Evolutionary conservation across 2,888 invertebrate genomes (phyloP).

Genomic region (Hypomecis atomaria): DNA sequence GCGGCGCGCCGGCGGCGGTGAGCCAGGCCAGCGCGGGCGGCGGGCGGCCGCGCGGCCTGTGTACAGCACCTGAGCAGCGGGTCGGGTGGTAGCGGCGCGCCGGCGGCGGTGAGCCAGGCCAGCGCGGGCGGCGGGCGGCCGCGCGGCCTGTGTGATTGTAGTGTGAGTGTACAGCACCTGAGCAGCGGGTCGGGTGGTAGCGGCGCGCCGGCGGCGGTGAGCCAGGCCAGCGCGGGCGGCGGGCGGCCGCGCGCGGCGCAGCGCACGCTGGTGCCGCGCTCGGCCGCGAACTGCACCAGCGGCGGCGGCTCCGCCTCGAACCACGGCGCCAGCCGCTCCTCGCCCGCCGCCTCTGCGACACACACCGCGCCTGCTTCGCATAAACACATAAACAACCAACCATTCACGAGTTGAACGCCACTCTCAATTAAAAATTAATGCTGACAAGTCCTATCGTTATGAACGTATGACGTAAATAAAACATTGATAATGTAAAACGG

Average conservation of each 20-base stretch:
- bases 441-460: too few relatives aligned
- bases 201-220: slow-evolving; percentile 22
- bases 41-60: too few relatives aligned
- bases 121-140: slow-evolving; percentile 48
- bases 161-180: too few relatives aligned
- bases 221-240: slow-evolving; percentile 60
- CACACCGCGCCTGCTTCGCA: neutral
- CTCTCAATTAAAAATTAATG: too few relatives aligned
- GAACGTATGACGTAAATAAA: too few relatives aligned
- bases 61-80: too few relatives aligned
- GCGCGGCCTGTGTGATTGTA: slow-evolving; percentile 24
- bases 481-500: too few relatives aligned
- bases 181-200: slow-evolving; percentile 44
- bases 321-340: slow-evolving; percentile 55
- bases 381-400: neutral
- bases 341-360: slow-evolving; percentile 30
- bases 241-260: slow-evolving; percentile 64
- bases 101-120: too few relatives aligned
- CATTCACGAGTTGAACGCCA: too few relatives aligned
- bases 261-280: slow-evolving; percentile 53
- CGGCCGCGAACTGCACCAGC: slow-evolving; percentile 54
- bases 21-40: too few relatives aligned
- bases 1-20: too few relatives aligned
- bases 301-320: slow-evolving; percentile 62
- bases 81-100: slow-evolving; percentile 44